Evolutionary conservation across 2,113 vertebrate genomes (phyloP).

Genomic region (Osmerus mordax): DNA sequence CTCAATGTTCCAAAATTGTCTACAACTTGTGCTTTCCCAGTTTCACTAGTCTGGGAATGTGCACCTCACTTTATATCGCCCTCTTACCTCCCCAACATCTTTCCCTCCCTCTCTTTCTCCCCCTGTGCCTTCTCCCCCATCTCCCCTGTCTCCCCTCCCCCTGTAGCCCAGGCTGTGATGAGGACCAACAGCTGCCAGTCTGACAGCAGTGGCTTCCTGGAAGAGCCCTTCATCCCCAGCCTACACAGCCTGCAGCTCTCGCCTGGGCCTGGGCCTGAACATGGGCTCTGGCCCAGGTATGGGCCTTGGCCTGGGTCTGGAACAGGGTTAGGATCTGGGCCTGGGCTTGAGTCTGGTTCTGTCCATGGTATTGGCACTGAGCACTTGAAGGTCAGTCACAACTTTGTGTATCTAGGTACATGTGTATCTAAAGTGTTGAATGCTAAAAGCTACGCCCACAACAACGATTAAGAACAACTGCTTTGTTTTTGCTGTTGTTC

Average conservation of each 20-base stretch:
- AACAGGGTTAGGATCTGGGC: too few relatives aligned
- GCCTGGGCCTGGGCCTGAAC: conserved; percentile 45
- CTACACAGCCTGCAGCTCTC: conserved; percentile 44
- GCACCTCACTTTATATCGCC: not conserved
- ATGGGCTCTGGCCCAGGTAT: conserved; percentile 31
- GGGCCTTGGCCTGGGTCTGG: too few relatives aligned
- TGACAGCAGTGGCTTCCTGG: conserved; percentile 80
- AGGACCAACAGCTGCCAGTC: conserved; percentile 79
- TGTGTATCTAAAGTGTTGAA: too few relatives aligned
- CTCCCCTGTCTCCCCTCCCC: not conserved
- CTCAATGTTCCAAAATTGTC: not conserved
- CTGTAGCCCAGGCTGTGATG: conserved; percentile 27
- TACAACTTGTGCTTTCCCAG: not conserved
- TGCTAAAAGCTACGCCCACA: too few relatives aligned
- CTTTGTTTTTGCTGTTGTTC: conserved; percentile 19
- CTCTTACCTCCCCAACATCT: not conserved
- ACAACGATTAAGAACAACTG: too few relatives aligned
- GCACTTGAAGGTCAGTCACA: too few relatives aligned
- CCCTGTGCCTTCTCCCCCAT: not conserved
- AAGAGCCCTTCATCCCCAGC: conserved; percentile 67
- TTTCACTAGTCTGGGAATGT: not conserved
- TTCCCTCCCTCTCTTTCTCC: not conserved
- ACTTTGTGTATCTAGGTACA: too few relatives aligned
- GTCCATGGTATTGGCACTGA: too few relatives aligned
- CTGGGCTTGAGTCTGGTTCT: too few relatives aligned